These are phyloP conservation scores for Aphelenchoides fujianensis DNA, from an alignment of 1,140 invertebrate species.

Conservation along the genomic window DNA sequence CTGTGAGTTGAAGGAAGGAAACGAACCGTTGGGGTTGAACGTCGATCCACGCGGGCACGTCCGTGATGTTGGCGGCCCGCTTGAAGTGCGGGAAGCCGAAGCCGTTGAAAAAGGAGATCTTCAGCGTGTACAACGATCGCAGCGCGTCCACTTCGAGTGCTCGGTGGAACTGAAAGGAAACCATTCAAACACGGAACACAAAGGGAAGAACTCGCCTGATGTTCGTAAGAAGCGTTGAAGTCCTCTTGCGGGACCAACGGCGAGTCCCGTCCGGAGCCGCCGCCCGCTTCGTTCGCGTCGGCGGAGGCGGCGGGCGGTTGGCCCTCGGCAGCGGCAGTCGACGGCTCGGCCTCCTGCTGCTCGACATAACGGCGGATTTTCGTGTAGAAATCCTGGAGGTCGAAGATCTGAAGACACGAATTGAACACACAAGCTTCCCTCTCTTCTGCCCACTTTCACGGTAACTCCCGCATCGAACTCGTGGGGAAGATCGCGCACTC, in stretches of 20 bases:
- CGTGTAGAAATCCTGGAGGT: constrained; percentile 36
- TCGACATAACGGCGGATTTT: constrained; percentile 19
- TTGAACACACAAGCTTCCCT: neutral
- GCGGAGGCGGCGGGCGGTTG: neutral
- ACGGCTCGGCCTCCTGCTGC: neutral
- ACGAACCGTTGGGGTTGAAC: constrained; percentile 33
- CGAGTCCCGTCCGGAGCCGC: neutral
- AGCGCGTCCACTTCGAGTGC: constrained; percentile 15
- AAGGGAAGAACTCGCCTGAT: neutral
- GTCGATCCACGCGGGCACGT: constrained; percentile 41
- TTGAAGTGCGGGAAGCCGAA: constrained; percentile 38
- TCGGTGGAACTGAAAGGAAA: neutral
- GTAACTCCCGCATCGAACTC: constrained; percentile 27
- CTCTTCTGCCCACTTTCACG: constrained; percentile 33
- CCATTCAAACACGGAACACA: neutral
- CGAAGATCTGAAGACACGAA: constrained; percentile 31
- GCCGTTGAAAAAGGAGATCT: constrained; percentile 43
- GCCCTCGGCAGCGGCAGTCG: neutral
- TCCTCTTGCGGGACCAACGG: constrained; percentile 13
- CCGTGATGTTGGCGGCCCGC: constrained; percentile 25
- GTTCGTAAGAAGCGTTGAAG: neutral
- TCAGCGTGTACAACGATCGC: constrained; percentile 36
- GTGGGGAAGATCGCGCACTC: constrained; percentile 33
- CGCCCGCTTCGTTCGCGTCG: too few species aligned
- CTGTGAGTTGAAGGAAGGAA: neutral